Evolutionary conservation across 1,140 invertebrate species (phyloP).

Genomic region (Archivesica marissinica): DNA sequence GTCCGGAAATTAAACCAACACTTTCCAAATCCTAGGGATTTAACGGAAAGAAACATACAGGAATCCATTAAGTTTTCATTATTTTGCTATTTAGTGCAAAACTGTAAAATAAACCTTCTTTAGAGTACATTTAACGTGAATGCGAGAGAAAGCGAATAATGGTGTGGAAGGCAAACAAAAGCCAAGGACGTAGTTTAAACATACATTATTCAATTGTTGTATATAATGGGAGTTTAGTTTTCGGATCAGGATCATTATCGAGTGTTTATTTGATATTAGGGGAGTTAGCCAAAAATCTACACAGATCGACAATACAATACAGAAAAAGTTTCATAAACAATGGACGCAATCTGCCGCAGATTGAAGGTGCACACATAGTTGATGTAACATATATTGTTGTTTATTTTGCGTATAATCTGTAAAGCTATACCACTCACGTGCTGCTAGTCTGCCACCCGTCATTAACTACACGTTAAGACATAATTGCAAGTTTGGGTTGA

Average conservation of each 20-base stretch:
- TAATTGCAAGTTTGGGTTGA: no score
- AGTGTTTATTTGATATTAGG: conserved; percentile 56
- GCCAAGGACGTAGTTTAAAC: conserved; percentile 37
- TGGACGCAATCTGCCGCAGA: not conserved
- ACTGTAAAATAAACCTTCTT: conserved; percentile 48
- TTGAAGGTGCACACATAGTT: not conserved
- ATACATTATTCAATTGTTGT: conserved; percentile 22
- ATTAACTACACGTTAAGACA: not conserved
- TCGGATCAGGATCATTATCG: conserved; percentile 45
- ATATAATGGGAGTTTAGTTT: conserved; percentile 37
- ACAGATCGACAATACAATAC: conserved; percentile 15
- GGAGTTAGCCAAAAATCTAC: conserved; percentile 35
- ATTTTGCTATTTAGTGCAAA: conserved; percentile 51
- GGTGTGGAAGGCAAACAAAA: conserved; percentile 12
- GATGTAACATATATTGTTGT: not conserved
- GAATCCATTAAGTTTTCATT: conserved; percentile 62
- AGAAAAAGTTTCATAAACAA: not conserved
- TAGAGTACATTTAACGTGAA: conserved; percentile 50
- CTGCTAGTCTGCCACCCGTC: conserved; percentile 22
- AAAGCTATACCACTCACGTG: not conserved
- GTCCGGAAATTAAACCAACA: conserved; percentile 55
- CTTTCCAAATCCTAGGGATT: conserved; percentile 12
- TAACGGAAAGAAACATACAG: conserved; percentile 35
- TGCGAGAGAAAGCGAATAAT: conserved; percentile 28
- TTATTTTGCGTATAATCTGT: not conserved